Base-by-base conservation (phyloP, 2,113 vertebrate species). In the Oreochromis spilurus region DNA sequence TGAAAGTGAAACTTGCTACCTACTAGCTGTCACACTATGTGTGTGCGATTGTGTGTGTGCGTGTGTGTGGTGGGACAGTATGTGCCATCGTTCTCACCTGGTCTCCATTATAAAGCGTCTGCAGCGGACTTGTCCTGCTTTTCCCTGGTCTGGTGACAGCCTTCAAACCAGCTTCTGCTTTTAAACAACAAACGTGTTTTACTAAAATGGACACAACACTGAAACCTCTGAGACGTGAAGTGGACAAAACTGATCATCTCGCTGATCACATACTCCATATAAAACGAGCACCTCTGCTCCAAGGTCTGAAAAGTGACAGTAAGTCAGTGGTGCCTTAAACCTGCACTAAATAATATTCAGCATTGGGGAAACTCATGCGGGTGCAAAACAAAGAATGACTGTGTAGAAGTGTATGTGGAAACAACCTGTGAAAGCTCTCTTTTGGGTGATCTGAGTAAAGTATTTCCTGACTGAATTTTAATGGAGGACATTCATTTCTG, bases 41-140 rank as follows among this genome's bases (percentile, higher is more conserved):
- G 70, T 31, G 40, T 50, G 8, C 2, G 21, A 43, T 12, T 43
- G 34, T 24, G 65, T 70, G 55, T 58, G 31, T 36, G 58, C 6
- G 31, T 31, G 26, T 53, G 9, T 13, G 60, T 65, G 60, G 19
- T 65, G 60, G 60, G 60, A 65, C 60, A 65, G 38, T 65, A 29
- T 50, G 57, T 40, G 45, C 31, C 1, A 45, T 17, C 62, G 60
- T 55, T 60, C 84, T 96, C 94, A 99, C 98, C 98, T 98, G 97
- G 84, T 98, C 96, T 86, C 96, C 96, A 52, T 97, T 96, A 3
- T 97, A 97, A 2, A 98, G 95, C 4, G 94, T 91, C 93, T 98
- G 97, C 62, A 98, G 94, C 0, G 98, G 97, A 90, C 94, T 98
- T 89, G 96, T 97, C 83, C 96, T 95, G 2, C 94, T 95, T 55